phyloP scores from a whole-genome alignment of 2,797 vertebrate species.

The Poecilia wingei region DNA sequence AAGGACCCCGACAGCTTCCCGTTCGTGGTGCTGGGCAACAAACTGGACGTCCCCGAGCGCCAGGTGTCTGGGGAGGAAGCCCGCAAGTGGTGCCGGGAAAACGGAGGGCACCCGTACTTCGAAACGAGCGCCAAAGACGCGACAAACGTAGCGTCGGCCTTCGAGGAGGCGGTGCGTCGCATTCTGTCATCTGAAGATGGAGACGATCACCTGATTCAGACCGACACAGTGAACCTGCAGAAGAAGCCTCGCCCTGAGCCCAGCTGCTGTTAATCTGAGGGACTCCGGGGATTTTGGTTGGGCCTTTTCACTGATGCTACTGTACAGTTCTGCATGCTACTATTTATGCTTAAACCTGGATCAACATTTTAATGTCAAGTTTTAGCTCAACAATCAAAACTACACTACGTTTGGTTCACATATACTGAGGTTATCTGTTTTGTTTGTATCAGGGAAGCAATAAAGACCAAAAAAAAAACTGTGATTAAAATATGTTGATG shows the following conservation, averaged over 20 bases:
- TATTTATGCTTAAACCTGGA: neutral
- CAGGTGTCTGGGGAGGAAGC: slow-evolving; percentile 92
- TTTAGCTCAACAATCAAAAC: neutral
- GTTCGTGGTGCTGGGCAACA: slow-evolving; percentile 95
- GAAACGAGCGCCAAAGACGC: slow-evolving; percentile 97
- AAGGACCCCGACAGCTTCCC: slow-evolving; percentile 93
- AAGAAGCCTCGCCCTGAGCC: slow-evolving; percentile 83
- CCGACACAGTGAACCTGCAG: slow-evolving; percentile 89
- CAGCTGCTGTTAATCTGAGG: slow-evolving; percentile 86
- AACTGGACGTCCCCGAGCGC: slow-evolving; percentile 89
- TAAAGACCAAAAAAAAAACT: neutral
- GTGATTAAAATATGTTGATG: neutral
- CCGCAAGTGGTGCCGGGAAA: slow-evolving; percentile 91
- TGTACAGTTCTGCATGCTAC: neutral
- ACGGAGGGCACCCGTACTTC: slow-evolving; percentile 93
- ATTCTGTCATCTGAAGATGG: slow-evolving; percentile 78
- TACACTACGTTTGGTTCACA: neutral
- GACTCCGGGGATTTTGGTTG: neutral
- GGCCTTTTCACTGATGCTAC: neutral
- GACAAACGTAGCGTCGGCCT: slow-evolving; percentile 91
- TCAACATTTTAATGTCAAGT: neutral
- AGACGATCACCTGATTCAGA: slow-evolving; percentile 88
- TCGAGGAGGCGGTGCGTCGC: slow-evolving; percentile 92
- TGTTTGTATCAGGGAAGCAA: neutral
- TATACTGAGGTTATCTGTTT: neutral